Percentiles rank a stretch among this genome's conserved stretches.
Conservation (phyloP, 1,140 invertebrate species). For the Polypedilum pembai region DNA sequence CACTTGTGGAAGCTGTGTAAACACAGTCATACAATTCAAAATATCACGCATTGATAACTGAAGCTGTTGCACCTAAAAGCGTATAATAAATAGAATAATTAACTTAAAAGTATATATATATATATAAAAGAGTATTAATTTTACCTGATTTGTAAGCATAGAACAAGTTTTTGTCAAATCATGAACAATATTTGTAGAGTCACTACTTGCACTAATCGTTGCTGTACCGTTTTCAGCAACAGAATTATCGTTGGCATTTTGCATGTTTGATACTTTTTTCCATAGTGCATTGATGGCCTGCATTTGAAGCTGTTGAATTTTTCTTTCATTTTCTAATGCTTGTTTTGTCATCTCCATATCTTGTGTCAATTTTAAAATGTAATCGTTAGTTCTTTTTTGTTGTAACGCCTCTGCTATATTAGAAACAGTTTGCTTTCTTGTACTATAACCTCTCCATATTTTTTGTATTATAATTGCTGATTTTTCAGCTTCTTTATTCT, state of each 20-base stretch:
- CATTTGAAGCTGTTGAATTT: slow-evolving; percentile 78
- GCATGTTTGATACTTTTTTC: slow-evolving; percentile 74
- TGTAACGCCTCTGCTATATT: slow-evolving; percentile 70
- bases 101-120: neutral
- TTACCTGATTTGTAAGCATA: slow-evolving; percentile 45
- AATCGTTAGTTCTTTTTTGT: slow-evolving; percentile 70
- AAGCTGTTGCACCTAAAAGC: slow-evolving; percentile 62
- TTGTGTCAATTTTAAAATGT: slow-evolving; percentile 69
- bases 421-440: slow-evolving; percentile 63
- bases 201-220: slow-evolving; percentile 32
- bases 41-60: slow-evolving; percentile 69
- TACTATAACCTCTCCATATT: slow-evolving; percentile 79
- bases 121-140: neutral
- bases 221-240: slow-evolving; percentile 31
- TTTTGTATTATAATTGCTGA: slow-evolving; percentile 76
- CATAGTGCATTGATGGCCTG: slow-evolving; percentile 83
- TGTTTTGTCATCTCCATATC: slow-evolving; percentile 76
- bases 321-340: slow-evolving; percentile 74
- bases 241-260: slow-evolving; percentile 40
- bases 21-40: slow-evolving; percentile 55
- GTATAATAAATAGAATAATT: neutral
- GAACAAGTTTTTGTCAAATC: slow-evolving; percentile 47
- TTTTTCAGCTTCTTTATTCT: slow-evolving; percentile 35
- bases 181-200: slow-evolving; percentile 41
- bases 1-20: slow-evolving; percentile 45